Evolutionary conservation across 2,113 vertebrate species (phyloP), one percentile per base, ranked within the genome.

Genomic region (Peromyscus maniculatus): DNA sequence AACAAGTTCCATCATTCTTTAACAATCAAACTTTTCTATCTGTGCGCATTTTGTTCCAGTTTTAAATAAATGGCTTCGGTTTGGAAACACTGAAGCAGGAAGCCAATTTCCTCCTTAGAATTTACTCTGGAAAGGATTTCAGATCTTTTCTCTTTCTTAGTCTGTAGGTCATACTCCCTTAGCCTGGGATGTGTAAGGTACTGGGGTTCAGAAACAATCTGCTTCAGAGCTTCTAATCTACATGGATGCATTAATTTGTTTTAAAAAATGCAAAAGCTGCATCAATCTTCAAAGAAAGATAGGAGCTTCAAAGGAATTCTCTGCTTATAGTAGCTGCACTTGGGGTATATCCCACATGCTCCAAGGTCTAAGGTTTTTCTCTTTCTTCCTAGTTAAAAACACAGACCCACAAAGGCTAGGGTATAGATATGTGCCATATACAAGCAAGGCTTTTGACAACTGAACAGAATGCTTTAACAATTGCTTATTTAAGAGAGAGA

Each of bases 221-320:
- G 79, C 62, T n/a, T 12, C 2, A 21, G 57, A 62, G 39, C 24
- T 88, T 49, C 13, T 16, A 3, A 78, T 71, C 89, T 33, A 72
- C 0, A 7, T 69, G 43, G 64, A 31, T 49, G 24, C 49, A 69
- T 49, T 39, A 71, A 5, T 15, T 82, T 0, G 36, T 28, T 43
- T 4, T 10, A 52, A 33, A 55, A 57, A 7, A 49, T 17, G 75
- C 69, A 91, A 91, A 77, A 91, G 2, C 24, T 67, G 22, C 7
- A 79, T 46, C 4, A 46, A 83, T 72, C 31, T 93, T 94, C 89
- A 94, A 97, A 95, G 46, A 15, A 64, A 95, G 39, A 66, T 4
- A 43, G 1, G 26, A 36, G 33, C 80, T 88, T 88, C 79, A 93
- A 93, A 86, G 64, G 26, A 75, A 67, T 62, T 11, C 59, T 90